Evolutionary conservation across 2,797 vertebrate species (phyloP), one percentile per base, ranked within the genome.

Genomic region (Melanotaenia parkinsoni): DNA sequence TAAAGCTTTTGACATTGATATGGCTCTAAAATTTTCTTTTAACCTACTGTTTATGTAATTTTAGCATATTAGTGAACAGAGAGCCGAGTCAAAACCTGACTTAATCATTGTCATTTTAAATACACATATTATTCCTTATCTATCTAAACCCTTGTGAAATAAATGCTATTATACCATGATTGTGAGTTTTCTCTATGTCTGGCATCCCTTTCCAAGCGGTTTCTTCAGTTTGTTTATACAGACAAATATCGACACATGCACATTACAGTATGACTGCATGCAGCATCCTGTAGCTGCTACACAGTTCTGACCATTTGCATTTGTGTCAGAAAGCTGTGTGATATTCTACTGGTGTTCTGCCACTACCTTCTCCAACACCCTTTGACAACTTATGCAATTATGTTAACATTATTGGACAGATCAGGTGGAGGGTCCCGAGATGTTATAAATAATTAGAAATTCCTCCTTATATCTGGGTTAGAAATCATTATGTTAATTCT

Each of bases 381-480:
- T 89, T 89, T 90, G 85, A 91, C 88, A 93, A 92, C 91, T 94
- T 90, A 90, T 88, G 93, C 93, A 95, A 95, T 95, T 95, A 95
- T 94, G 92, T 94, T 93, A 95, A 95, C 94, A 94, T 94, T 95
- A 95, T 95, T 95, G 92, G 90, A 90, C 90, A 94, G 94, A 95
- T 95, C 93, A 91, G 92, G 90, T 76, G 67, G 89, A 89, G 76
- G 88, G 91, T 95, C 94, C 95, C 94, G 92, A 94, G 94, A 94
- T 94, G 92, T 94, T 91, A 92, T 91, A 94, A 94, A 95, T 95
- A 95, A 95, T 95, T 94, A 95, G 93, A 94, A 92, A 94, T 94
- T 93, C 91, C 88, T 88, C 82, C 82, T 93, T 93, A 95, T 95
- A 95, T 95, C 94, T 94, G 93, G 91, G 90, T 93, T 93, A 93